Evolutionary conservation across 2,888 invertebrate genomes (phyloP), one percentile per base, ranked within the genome.

Genomic region (Melieria picta): DNA sequence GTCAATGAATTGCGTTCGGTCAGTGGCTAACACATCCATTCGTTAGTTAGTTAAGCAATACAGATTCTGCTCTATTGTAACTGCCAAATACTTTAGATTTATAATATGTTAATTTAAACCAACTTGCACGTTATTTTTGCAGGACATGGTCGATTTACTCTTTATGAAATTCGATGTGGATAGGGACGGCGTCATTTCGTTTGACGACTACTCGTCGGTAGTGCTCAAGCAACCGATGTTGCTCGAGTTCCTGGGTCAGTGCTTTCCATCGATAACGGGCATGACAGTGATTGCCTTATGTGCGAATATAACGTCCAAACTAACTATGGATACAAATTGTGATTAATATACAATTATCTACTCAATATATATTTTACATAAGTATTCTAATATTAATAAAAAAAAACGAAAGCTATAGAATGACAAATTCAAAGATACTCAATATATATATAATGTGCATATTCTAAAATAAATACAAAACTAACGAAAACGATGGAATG

Each of bases 161-260:
- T 86, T 93, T 11, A 93, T 91, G 80, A 91, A 93, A 80, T 90
- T 94, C 89, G 94, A 94, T 80, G 75, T 88, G 0, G 94, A 95
- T 80, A 88, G 91, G 73, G 94, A 94, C 80, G 93, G 93, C 0
- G 88, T 91, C 71, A 91, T 94, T 43, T 92, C 91, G 13, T 91
- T 89, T 76, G 82, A 82, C 7, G 82, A 82, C 63, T 83, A 92
- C 81, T 88, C 89, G 56, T 83, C 88, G 11, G 89, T 92, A 0
- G 92, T 94, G 0, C 76, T 86, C 48, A 88, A 88, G 64, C 91
- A 92, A 11, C 92, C 92, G 0, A 88, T 91, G 67, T 84, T 94
- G 16, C 80, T 94, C 63, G 93, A 94, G 82, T 90, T 90, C 57
- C 89, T 94, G 60, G 95, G 94, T 0, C 90, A 91, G 76, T 92